Percentiles rank a stretch among this genome's conserved stretches.
These are phyloP conservation scores for Apamea monoglypha DNA, from an alignment of 2,888 invertebrate genomes.

Conservation along the genomic window DNA sequence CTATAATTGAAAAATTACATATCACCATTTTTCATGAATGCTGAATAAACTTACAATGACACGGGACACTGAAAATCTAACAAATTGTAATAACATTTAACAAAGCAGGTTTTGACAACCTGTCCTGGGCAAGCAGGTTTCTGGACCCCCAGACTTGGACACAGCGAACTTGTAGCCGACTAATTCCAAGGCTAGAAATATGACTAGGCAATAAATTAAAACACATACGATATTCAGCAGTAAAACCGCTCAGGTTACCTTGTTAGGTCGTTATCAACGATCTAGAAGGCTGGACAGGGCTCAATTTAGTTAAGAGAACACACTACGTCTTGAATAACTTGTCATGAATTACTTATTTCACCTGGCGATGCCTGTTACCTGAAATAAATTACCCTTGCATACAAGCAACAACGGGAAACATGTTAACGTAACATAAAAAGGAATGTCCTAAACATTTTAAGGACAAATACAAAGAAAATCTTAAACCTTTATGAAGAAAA, in stretches of 20 bases:
- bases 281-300: constrained; percentile 33
- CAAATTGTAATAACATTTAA: background rate
- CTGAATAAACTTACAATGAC: background rate
- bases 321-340: constrained; percentile 16
- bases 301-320: constrained; percentile 26
- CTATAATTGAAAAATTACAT: too few species aligned
- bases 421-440: too few species aligned
- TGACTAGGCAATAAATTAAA: constrained; percentile 42
- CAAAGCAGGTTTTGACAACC: constrained; percentile 14
- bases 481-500: too few species aligned
- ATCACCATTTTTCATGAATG: too few species aligned
- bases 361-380: background rate
- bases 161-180: constrained; percentile 1
- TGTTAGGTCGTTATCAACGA: constrained; percentile 38
- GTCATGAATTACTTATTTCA: constrained; percentile 27
- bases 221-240: constrained; percentile 26
- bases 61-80: background rate
- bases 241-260: constrained; percentile 39
- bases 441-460: too few species aligned
- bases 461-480: too few species aligned
- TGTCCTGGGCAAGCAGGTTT: constrained; percentile 26
- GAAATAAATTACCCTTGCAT: background rate
- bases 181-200: constrained; percentile 25
- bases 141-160: background rate
- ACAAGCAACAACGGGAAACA: too few species aligned